Base-by-base conservation (phyloP, 2,888 invertebrate species). In the Dynastes maya region DNA sequence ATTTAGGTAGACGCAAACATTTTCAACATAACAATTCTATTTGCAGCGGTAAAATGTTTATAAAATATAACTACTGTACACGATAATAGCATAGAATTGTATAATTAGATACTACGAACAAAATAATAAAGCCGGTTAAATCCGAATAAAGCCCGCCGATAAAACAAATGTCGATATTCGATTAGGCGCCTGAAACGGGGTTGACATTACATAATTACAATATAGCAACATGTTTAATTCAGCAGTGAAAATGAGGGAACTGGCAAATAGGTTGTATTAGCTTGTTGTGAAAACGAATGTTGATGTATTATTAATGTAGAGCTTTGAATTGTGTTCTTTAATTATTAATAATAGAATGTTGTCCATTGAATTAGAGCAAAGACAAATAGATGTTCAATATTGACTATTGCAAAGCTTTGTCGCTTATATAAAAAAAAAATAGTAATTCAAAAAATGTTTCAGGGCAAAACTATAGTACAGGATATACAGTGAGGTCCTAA, bases 201-300 rank as follows among this genome's bases (percentile, higher is more conserved):
- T 58, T 71, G 71, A 71, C 71, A 53, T 71, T 40, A 71, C 55
- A 71, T 71, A 71, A 71, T 71, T 71, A 71, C 71, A 55, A 71
- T 55, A 71, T 37, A 37, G 40, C 37, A 37, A 32, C 71, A 71
- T 55, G 55, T 71, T 71, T 71, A 55, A 71, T 71, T 71, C 71
- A 71, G n/a, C 6, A 22, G 37, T 6, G 71, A 71, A 58, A 71
- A 58, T 40, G 53, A 37, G 58, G 68, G 51, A 68, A 68, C 49
- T 51, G 51, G 68, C 68, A 51, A 68, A 68, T 11, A 51, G 68
- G 51, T n/a, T 68, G 4, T 53, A 51, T 68, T 40, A 9, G 16
- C 49, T 51, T 9, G 51, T 29, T 13, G 29, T 51, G 27, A 2
- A 16, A 51, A 68, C 51, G 49, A 51, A 68, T 68, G 49, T 68